phyloP scores from a whole-genome alignment of 2,888 invertebrate genomes.

The Caenorhabditis auriculariae region DNA sequence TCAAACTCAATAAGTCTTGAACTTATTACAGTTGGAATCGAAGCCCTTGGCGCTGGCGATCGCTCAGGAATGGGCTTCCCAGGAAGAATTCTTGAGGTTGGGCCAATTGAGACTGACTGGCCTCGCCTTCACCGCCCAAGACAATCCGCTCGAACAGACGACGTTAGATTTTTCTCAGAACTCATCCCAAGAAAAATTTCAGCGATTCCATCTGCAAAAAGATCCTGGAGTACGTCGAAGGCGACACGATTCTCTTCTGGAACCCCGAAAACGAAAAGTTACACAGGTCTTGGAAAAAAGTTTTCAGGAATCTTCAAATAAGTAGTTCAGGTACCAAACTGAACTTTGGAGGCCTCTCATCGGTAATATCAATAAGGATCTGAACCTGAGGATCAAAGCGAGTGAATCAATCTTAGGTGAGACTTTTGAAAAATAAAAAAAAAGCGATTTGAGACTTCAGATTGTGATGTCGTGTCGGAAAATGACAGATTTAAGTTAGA shows the following conservation, averaged over 20 bases:
- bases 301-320: neutral
- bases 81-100: slow-evolving; percentile 70
- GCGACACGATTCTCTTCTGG: slow-evolving; percentile 66
- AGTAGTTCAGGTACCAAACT: slow-evolving; percentile 74
- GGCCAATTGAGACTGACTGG: slow-evolving; percentile 73
- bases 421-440: slow-evolving; percentile 1
- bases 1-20: neutral
- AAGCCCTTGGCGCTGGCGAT: slow-evolving; percentile 88
- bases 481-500: slow-evolving; percentile 67
- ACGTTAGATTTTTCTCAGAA: slow-evolving; percentile 55
- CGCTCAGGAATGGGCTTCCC: slow-evolving; percentile 90
- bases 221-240: slow-evolving; percentile 75
- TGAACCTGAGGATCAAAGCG: slow-evolving; percentile 28
- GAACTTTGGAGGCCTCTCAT: slow-evolving; percentile 87
- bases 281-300: slow-evolving; percentile 11
- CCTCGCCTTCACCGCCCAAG: slow-evolving; percentile 84
- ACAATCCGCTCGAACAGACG: slow-evolving; percentile 83
- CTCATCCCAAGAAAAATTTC: slow-evolving; percentile 7
- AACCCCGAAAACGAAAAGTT: slow-evolving; percentile 73
- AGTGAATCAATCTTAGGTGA: slow-evolving; percentile 34
- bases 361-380: slow-evolving; percentile 33
- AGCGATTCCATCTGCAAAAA: slow-evolving; percentile 65
- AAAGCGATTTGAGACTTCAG: slow-evolving; percentile 2
- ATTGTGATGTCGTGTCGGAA: slow-evolving; percentile 27
- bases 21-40: slow-evolving; percentile 55